Percentiles rank a stretch among this genome's conserved stretches.
Evolutionary conservation across 2,797 vertebrate species (phyloP).

Genomic region (Meda fulgida): DNA sequence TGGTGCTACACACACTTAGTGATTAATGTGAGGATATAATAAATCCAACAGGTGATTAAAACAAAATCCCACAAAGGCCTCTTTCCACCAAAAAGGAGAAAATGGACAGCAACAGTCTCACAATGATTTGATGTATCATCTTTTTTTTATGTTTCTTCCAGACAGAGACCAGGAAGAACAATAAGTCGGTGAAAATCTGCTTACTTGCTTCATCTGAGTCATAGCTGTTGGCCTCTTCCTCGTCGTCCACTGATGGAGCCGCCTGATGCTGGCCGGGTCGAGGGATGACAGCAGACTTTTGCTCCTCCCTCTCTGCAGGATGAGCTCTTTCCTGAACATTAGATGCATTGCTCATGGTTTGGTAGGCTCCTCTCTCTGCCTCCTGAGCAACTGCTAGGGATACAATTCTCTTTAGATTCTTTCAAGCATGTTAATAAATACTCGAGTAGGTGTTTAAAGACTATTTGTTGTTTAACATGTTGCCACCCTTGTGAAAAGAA

Average conservation of each 20-base stretch:
- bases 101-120: not conserved
- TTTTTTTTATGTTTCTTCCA: not conserved
- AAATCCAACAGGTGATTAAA: not conserved
- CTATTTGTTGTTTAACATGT: not conserved
- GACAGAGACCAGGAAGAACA: not conserved
- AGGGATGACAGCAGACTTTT: conserved; percentile 67
- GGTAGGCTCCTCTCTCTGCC: conserved; percentile 68
- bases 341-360: conserved; percentile 44
- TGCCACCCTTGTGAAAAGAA: not conserved
- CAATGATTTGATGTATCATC: not conserved
- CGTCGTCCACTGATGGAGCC: conserved; percentile 80
- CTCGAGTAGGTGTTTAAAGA: not conserved
- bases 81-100: not conserved
- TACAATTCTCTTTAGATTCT: not conserved
- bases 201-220: conserved; percentile 97
- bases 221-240: conserved; percentile 92
- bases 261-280: conserved; percentile 68
- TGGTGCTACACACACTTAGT: not conserved
- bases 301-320: conserved; percentile 78
- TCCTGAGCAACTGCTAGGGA: conserved; percentile 51
- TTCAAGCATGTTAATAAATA: not conserved
- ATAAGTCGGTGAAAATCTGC: conserved; percentile 5
- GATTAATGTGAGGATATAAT: not conserved
- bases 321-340: conserved; percentile 73
- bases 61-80: not conserved